Evolutionary conservation across 2,797 vertebrate genomes (phyloP).

Genomic region (Danio choprae): DNA sequence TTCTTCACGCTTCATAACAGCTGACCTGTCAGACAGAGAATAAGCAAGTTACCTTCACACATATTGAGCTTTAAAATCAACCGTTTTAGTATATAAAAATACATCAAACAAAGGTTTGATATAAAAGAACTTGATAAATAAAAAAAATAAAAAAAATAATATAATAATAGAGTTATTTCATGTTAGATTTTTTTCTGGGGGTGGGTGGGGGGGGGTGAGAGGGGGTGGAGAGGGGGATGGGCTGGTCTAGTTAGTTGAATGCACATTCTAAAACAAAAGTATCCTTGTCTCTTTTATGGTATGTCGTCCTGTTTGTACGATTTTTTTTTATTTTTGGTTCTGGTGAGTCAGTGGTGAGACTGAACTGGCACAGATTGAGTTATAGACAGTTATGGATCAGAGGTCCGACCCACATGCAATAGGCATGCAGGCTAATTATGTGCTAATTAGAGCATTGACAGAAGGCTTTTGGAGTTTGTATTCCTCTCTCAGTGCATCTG

Average conservation of each 20-base stretch:
- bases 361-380: conserved; percentile 25
- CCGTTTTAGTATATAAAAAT: no score
- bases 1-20: no score
- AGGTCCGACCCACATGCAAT: conserved; percentile 46
- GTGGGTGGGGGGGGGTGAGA: no score
- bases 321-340: conserved; percentile 11
- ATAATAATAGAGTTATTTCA: not conserved
- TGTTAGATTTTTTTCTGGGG: no score
- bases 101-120: not conserved
- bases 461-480: conserved; percentile 26
- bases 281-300: not conserved
- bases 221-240: no score
- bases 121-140: not conserved
- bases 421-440: conserved; percentile 32
- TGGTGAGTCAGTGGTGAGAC: not conserved
- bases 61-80: no score
- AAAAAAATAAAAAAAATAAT: no score
- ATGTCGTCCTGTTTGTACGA: not conserved
- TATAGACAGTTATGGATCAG: conserved; percentile 45
- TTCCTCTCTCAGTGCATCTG: conserved; percentile 25
- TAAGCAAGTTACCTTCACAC: no score
- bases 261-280: not conserved
- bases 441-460: conserved; percentile 50
- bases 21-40: no score
- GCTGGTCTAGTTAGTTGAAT: not conserved